These are phyloP conservation scores for Collichthys lucidus DNA, from an alignment of 2,113 vertebrate species.

Conservation along the genomic window DNA sequence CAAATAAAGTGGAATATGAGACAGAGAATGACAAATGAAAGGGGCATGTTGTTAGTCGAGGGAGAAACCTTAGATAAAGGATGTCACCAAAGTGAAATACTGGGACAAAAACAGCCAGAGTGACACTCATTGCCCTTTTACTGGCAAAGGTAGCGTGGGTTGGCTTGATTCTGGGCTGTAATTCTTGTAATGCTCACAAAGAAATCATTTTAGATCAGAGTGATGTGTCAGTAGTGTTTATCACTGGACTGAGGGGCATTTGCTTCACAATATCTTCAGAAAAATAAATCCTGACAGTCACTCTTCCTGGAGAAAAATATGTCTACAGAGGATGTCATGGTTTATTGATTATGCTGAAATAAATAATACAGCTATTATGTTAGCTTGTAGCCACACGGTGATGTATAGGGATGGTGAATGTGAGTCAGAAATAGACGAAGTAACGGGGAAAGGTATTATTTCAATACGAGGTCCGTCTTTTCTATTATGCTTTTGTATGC, in stretches of 20 bases:
- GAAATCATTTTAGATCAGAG: constrained; percentile 68
- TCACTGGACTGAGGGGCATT: constrained; percentile 62
- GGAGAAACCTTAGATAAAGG: constrained; percentile 16
- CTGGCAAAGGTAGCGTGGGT: constrained; percentile 39
- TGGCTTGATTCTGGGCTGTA: constrained; percentile 47
- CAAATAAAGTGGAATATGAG: constrained; percentile 32
- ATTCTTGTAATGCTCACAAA: constrained; percentile 68
- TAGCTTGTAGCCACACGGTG: constrained; percentile 58
- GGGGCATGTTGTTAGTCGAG: constrained; percentile 3
- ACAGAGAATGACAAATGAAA: constrained; percentile 35
- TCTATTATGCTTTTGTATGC: constrained; percentile 60
- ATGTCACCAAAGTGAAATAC: constrained; percentile 39
- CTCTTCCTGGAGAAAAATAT: constrained; percentile 63
- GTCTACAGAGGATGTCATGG: constrained; percentile 65
- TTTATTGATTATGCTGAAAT: constrained; percentile 76
- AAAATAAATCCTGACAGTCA: constrained; percentile 72
- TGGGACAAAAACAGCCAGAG: constrained; percentile 17
- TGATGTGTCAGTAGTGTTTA: constrained; percentile 66
- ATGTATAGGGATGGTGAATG: constrained; percentile 50
- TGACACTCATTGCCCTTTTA: constrained; percentile 20
- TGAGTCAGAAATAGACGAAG: constrained; percentile 41
- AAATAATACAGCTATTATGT: constrained; percentile 71
- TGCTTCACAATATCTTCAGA: constrained; percentile 69
- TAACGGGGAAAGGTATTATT: constrained; percentile 46
- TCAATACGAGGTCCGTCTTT: constrained; percentile 55